phyloP scores from a whole-genome alignment of 2,113 vertebrate species.

The Microtus montanus region DNA sequence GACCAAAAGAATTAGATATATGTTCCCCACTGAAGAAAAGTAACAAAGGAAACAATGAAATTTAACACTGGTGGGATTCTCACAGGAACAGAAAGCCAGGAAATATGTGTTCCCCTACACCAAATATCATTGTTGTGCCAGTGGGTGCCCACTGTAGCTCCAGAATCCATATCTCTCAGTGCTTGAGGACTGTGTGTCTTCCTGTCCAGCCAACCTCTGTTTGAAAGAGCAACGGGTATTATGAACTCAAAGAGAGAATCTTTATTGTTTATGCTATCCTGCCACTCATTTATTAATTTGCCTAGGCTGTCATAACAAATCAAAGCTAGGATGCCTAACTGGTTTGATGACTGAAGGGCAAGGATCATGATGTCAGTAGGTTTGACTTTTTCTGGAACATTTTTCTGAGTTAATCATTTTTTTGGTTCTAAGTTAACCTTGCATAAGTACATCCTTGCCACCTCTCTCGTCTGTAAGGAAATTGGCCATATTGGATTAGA shows the following conservation, averaged over 20 bases:
- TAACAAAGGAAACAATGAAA: background rate
- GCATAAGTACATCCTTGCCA: background rate
- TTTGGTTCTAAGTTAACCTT: background rate
- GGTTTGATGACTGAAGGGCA: background rate
- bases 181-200: background rate
- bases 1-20: background rate
- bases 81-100: background rate
- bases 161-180: background rate
- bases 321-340: background rate
- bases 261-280: background rate
- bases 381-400: background rate
- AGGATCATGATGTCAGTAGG: background rate
- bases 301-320: background rate
- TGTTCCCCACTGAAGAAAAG: background rate
- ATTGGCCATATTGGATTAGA: background rate
- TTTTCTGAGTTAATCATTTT: background rate
- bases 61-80: background rate
- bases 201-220: background rate
- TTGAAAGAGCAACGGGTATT: background rate
- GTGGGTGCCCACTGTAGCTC: background rate
- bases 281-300: background rate
- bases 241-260: conserved; percentile 13
- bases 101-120: background rate
- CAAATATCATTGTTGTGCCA: background rate
- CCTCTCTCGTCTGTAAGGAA: background rate